Conservation (phyloP, 1,140 invertebrate species). For the Drosophila azteca region DNA sequence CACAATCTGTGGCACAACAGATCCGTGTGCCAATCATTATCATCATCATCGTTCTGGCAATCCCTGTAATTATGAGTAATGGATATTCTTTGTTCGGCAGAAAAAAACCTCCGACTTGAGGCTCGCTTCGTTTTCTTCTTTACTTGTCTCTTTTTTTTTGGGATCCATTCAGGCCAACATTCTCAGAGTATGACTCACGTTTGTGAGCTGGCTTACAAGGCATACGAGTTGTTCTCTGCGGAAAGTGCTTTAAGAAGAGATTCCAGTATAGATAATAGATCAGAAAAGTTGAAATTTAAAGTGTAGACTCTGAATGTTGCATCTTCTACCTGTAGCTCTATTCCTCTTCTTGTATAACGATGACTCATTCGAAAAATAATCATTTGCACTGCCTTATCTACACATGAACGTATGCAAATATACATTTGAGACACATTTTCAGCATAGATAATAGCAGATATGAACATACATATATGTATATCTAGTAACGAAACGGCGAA, state of each 20-base stretch:
- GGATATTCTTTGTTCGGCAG: conserved; percentile 27
- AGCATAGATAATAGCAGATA: conserved; percentile 13
- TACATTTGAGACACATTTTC: not conserved
- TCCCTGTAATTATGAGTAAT: conserved; percentile 55
- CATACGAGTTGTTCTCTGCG: conserved; percentile 7
- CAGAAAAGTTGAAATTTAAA: too few species aligned
- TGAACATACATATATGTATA: not conserved
- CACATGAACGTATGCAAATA: too few species aligned
- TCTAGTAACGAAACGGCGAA: not conserved
- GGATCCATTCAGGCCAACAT: conserved; percentile 26
- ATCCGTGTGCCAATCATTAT: conserved; percentile 46
- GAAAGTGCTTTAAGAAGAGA: too few species aligned
- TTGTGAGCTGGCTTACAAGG: not conserved
- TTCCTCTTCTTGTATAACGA: too few species aligned
- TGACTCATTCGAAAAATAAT: conserved; percentile 23
- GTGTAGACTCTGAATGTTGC: too few species aligned
- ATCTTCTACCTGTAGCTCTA: too few species aligned
- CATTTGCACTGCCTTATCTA: conserved; percentile 24
- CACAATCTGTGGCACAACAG: conserved; percentile 42
- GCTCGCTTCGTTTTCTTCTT: conserved; percentile 4
- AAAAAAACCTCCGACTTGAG: conserved; percentile 3
- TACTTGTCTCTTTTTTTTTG: not conserved
- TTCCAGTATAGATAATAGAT: too few species aligned
- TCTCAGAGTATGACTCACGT: conserved; percentile 33
- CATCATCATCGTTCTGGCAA: conserved; percentile 15